Evolutionary conservation across 2,113 vertebrate species (phyloP).

Genomic region (Hyaena hyaena): DNA sequence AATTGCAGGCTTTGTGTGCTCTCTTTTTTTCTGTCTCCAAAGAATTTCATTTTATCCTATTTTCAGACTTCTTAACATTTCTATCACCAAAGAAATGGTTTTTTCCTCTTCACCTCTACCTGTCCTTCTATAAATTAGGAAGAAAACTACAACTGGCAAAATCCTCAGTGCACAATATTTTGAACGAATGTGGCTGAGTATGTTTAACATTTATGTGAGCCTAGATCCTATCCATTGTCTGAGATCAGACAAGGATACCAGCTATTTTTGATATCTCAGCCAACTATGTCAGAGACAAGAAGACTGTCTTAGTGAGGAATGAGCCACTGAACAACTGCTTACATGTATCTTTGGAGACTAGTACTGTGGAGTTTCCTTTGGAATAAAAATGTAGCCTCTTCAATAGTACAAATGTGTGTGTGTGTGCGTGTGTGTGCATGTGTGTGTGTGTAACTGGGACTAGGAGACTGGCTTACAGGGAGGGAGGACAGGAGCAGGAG

Average conservation of each 20-base stretch:
- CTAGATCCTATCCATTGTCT: not conserved
- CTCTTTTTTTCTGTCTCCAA: not conserved
- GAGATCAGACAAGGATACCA: not conserved
- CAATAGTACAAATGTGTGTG: not conserved
- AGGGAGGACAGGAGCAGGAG: not conserved
- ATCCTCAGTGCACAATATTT: not conserved
- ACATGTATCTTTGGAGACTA: not conserved
- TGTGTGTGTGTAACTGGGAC: not conserved
- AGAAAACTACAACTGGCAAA: not conserved
- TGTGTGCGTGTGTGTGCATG: not conserved
- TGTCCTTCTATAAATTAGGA: not conserved
- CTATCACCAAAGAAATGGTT: not conserved
- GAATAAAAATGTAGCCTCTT: not conserved
- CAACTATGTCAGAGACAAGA: not conserved
- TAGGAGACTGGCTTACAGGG: not conserved
- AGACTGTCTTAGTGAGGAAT: not conserved
- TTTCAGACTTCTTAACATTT: conserved; percentile 40
- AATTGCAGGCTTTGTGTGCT: not conserved
- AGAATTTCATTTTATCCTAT: not conserved
- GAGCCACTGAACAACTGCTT: not conserved
- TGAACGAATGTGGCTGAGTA: conserved; percentile 2
- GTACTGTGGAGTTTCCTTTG: not conserved
- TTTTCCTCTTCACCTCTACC: not conserved
- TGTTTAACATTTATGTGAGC: not conserved
- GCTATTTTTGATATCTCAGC: not conserved